Conservation (phyloP, 2,888 invertebrate species). For the Stenodema calcarata region DNA sequence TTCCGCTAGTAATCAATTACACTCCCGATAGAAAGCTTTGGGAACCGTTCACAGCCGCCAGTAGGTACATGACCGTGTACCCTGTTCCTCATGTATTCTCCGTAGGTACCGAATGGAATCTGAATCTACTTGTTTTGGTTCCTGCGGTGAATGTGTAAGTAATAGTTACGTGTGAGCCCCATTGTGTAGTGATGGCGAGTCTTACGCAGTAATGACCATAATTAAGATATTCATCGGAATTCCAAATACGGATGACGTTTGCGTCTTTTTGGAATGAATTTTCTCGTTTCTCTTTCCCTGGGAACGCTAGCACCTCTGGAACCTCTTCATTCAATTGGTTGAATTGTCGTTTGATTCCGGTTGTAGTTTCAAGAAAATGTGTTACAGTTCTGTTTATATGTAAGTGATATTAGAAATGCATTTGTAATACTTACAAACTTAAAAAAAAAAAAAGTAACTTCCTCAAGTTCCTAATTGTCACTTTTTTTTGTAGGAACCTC, state of each 20-base stretch:
- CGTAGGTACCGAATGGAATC: too few relatives aligned
- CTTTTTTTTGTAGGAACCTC: too few relatives aligned
- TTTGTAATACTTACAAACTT: too few relatives aligned
- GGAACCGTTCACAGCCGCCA: neutral
- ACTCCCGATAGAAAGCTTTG: neutral
- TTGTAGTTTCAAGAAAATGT: too few relatives aligned
- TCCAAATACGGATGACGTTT: neutral
- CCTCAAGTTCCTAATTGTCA: too few relatives aligned
- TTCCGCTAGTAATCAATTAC: slow-evolving; percentile 6
- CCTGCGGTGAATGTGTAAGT: neutral
- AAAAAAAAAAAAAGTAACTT: too few relatives aligned
- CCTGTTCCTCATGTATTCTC: neutral
- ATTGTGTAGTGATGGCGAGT: neutral
- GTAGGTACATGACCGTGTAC: neutral
- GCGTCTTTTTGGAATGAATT: neutral
- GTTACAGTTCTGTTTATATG: too few relatives aligned
- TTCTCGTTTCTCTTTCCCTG: neutral
- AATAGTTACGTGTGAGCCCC: neutral
- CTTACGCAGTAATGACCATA: neutral
- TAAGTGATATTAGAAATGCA: too few relatives aligned
- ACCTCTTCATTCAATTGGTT: too few relatives aligned
- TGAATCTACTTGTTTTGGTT: neutral
- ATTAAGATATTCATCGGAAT: neutral
- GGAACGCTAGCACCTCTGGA: neutral
- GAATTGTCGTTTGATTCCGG: too few relatives aligned